These are phyloP conservation scores for Drosophila recens DNA, from an alignment of 2,888 invertebrate species.

Conservation along the genomic window DNA sequence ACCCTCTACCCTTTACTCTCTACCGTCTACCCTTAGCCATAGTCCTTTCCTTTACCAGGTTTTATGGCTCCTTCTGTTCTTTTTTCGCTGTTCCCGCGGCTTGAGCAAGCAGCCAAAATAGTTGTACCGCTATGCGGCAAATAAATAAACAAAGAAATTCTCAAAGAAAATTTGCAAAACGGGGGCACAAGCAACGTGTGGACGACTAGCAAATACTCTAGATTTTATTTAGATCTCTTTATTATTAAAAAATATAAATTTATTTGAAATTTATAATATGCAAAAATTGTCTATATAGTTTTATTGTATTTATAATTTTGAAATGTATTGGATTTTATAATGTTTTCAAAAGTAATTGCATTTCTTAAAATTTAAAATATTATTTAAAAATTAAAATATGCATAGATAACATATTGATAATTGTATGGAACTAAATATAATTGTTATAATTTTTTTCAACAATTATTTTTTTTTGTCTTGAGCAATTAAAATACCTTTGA, in stretches of 20 bases:
- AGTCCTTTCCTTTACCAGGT: not conserved
- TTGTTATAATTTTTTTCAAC: no score
- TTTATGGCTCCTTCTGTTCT: conserved; percentile 14
- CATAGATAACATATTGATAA: no score
- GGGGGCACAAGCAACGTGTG: conserved; percentile 1
- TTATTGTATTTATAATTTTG: no score
- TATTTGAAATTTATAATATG: no score
- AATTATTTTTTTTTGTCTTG: no score
- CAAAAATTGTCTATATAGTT: not conserved
- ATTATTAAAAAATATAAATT: no score
- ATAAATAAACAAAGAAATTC: conserved; percentile 48
- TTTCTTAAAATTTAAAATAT: no score
- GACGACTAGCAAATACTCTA: conserved; percentile 5
- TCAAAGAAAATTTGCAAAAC: conserved; percentile 20
- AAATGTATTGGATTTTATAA: no score
- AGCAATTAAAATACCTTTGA: not conserved
- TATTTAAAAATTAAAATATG: no score
- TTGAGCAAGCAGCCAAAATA: conserved; percentile 50
- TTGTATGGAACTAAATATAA: no score
- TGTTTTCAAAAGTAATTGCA: no score
- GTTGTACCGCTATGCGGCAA: conserved; percentile 67
- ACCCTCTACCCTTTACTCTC: not conserved
- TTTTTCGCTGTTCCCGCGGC: conserved; percentile 15
- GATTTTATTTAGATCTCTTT: no score
- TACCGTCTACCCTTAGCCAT: not conserved